Evolutionary conservation across 2,888 invertebrate species (phyloP), one percentile per base, ranked within the genome.

Genomic region (Petrophora chlorosata): DNA sequence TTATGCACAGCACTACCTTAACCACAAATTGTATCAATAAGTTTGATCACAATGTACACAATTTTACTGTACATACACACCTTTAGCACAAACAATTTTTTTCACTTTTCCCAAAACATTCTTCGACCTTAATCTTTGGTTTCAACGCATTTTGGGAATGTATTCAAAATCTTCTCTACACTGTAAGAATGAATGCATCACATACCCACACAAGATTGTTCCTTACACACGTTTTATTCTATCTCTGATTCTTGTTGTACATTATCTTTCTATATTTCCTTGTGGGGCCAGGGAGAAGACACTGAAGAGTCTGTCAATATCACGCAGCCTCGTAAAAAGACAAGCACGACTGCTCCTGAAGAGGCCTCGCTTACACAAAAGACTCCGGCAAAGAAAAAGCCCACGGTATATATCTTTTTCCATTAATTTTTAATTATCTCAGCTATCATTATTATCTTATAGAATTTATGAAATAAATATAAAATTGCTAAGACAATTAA

Each of bases 321-420:
- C 63, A 78, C 81, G 68, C 86, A 88, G 65, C 90, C 90, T 60
- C 82, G 81, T 64, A 83, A 82, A 76, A 90, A 89, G 76, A 89
- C 85, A 62, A 88, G 85, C 79, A 88, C 89, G 47, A 88, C 87
- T 51, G 86, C 89, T 59, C 90, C 89, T 40, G 90, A 87, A 76
- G 90, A 90, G 64, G 90, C 87, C 63, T 77, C 87, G 57, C 86
- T 90, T 56, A 88, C 88, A 65, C 88, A 89, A 86, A 90, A 89
- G 75, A 89, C 87, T 70, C 87, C 88, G 59, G 72, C 86, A 67
- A 85, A 85, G 86, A 90, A 88, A 86, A 89, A 86, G 56, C 82
- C 70, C 44, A 88, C 87, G 90, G 90, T 90, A 90, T 66, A 70
- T 63, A 59, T 65, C 50, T 52, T 52, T 63, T 59, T 54, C 41